Percentiles rank a stretch among this genome's conserved stretches.
Evolutionary conservation across 2,888 invertebrate genomes (phyloP).

Genomic region (Aricia artaxerxes): DNA sequence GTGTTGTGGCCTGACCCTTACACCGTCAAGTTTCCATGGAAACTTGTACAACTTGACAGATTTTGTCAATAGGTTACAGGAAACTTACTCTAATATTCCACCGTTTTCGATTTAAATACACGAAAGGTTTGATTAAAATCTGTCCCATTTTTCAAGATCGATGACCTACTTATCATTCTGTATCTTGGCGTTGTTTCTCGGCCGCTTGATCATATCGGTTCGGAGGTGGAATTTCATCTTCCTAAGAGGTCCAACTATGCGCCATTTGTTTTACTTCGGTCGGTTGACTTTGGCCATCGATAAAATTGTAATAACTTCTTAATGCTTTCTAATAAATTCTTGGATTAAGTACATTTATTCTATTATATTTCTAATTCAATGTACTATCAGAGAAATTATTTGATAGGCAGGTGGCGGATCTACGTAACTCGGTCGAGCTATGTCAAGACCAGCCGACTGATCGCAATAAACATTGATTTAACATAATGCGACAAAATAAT

Average conservation of each 20-base stretch:
- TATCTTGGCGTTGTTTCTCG: constrained; percentile 43
- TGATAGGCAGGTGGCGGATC: too few species aligned
- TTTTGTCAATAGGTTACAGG: neutral
- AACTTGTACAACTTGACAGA: too few species aligned
- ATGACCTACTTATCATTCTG: constrained; percentile 28
- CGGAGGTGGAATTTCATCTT: constrained; percentile 69
- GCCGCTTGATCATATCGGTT: constrained; percentile 66
- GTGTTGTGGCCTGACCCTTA: too few species aligned
- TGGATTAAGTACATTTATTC: neutral
- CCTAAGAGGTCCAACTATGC: constrained; percentile 66
- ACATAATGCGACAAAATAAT: too few species aligned
- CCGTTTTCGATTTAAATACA: neutral
- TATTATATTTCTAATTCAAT: too few species aligned
- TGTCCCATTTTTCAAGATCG: constrained; percentile 15
- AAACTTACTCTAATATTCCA: neutral
- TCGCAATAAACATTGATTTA: too few species aligned
- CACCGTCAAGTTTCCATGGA: too few species aligned
- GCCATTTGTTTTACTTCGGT: constrained; percentile 71
- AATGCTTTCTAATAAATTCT: neutral
- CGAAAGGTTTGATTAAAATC: constrained; percentile 16
- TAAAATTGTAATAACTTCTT: constrained; percentile 42
- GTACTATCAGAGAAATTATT: too few species aligned
- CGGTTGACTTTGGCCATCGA: constrained; percentile 58
- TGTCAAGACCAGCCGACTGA: too few species aligned
- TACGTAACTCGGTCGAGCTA: too few species aligned